Evolutionary conservation across 2,113 vertebrate genomes (phyloP), one percentile per base, ranked within the genome.

Genomic region (Anoura caudifer): DNA sequence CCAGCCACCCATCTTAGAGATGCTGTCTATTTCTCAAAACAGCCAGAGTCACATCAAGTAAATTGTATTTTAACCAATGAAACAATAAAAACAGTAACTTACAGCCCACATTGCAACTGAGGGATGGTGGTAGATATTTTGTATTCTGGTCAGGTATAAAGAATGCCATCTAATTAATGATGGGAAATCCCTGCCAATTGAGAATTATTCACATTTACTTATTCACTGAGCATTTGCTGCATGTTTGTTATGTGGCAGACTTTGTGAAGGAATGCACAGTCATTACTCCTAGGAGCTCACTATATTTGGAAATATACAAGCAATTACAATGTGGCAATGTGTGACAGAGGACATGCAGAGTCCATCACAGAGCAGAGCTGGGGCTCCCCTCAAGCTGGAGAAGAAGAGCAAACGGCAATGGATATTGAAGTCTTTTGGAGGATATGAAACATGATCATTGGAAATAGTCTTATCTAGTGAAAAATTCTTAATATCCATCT

Each of bases 121-220:
- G 36, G 36, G 11, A 13, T 50, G 33, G 45, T n/a, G 26, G 69
- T 17, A 13, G 26, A 13, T 38, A 4, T 43, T 93, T 19, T n/a
- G 22, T 83, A 91, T 63, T 69, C 22, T 20, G 24, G 12, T 83
- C 24, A 65, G 4, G 59, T 83, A 52, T 93, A 26, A 86, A 95
- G 41, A 96, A 91, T 81, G 54, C 26, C 56, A 52, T 86, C 65
- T 85, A 59, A 45, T 59, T 61, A 65, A 90, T 47, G 11, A 65
- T 50, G 36, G 70, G 33, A 79, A 93, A 80, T 20, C 17, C 13
- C 45, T 69, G 36, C 22, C 93, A 87, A 67, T 1, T 41, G 69
- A 94, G 22, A 77, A n/a, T 86, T 70, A 59, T 56, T 61, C 45
- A 38, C 22, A 54, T 43, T 76, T 73, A 61, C 52, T 91, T 77